Base-by-base conservation (phyloP, 2,888 invertebrate genomes). In the Platerodrilus igneus region DNA sequence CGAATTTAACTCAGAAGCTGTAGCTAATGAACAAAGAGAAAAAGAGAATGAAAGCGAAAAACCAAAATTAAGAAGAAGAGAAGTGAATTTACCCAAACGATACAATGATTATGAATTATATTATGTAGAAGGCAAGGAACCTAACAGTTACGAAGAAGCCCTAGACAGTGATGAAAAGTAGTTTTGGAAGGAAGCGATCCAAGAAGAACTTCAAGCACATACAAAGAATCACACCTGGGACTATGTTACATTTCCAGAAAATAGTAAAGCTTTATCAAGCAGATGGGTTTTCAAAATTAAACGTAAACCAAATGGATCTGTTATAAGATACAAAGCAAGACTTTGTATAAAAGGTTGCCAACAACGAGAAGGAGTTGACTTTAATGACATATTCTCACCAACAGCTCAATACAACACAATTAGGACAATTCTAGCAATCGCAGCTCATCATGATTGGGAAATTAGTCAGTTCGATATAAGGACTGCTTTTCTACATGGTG, bases 301-400 rank as follows among this genome's bases (percentile, higher is more conserved):
- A 41, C 9, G 36, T 8, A 19, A 32, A 30, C 9, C 16, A 17
- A 25, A 26, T 31, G 47, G 33, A 16, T 31, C 26, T 23, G 29
- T 47, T 19, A 36, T 25, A 13, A 39, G 30, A n/a, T 45, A 45
- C 17, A 53, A 56, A 29, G 51, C 53, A 2, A 42, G 52, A 27
- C 32, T 54, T 3, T 43, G 45, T 4, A 33, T 48, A 8, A 48
- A 47, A 33, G 51, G 51, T 14, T 53, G 41, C 30, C 9, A 47
- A 6, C 55, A 53, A 41, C 30, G 22, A 18, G n/a, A 39, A 37
- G 51, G 52, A 1, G 46, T 46, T n/a, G 52, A 55, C 29, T 51
- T 48, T 30, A 37, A 47, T 18, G 50, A 58, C 41, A 54, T 45
- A 3, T 56, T 48, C 34, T 45, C 57, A 22, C 57, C 57, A 10